Base-by-base conservation (phyloP, 1,140 invertebrate genomes). In the Saccostrea echinata region DNA sequence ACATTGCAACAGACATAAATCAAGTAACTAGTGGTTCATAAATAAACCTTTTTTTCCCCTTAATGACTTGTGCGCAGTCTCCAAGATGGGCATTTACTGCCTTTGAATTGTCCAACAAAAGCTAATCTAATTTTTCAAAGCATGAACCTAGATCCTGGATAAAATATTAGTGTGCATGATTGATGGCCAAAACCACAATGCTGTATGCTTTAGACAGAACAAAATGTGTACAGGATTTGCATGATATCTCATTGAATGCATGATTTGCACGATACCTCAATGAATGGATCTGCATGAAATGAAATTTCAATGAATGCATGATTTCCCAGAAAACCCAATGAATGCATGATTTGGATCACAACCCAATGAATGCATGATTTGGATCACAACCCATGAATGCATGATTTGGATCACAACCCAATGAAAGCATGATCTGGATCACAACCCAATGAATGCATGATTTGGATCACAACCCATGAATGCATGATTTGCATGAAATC, bases 1-100 rank as follows among this genome's bases (percentile, higher is more conserved):
- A 76, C 27, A 30, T 76, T 76, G 27, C 27, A 76, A 76, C 64
- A 68, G 64, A 24, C 16, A 76, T 76, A 76, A 76, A 76, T 76
- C 68, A 76, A 30, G 9, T 76, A 30, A 33, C 24, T 35, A 27
- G 27, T 12, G 68, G 24, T 76, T 11, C 68, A 76, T 30, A 30
- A 76, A 76, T 30, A 30, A 76, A 33, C 12, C 1, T 11, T 76
- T 76, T 76, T 76, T 76, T 33, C 30, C 33, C 16, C 43, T 76
- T 76, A 27, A 76, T 76, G 68, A 76, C 27, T 61, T 21, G n/a
- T 9, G 9, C 1, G 43, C 6, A 43, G 43, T 43, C 43, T 43
- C 43, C 43, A 43, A 43, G 9, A 43, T 9, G 9, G 43, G 43
- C 43, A 43, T 8, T 43, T 43, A 43, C 4, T 43, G 43, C 43